Base-by-base conservation (phyloP, 2,888 invertebrate genomes). In the Liopterus haemorrhoidalis region DNA sequence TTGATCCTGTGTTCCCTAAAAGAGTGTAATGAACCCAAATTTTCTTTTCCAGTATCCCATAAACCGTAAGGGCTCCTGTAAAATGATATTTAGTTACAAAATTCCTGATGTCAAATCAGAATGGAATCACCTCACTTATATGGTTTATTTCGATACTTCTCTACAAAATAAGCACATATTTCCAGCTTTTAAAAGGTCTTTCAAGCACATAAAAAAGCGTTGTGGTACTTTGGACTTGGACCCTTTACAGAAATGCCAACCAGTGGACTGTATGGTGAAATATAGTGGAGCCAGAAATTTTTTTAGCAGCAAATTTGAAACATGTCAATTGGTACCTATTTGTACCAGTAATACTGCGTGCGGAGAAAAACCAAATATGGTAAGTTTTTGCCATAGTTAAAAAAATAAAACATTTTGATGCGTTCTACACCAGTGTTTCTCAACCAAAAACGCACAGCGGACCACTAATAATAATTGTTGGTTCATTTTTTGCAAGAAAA, bases 251-350 rank as follows among this genome's bases (percentile, higher is more conserved):
- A 66, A 68, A 25, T 76, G 76, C 53, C 63, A 61, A n/a, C 72
- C 72, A 1, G 66, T 72, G 0, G 69, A 74, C 53, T 76, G 76
- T 52, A 69, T 71, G 45, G 68, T 71, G 50, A 76, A 75, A 48
- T 76, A 76, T 58, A 69, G 72, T 37, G 75, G 75, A 1, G 61
- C 60, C 38, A 65, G 69, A 24, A 74, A 67, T 57, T 76, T 64
- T 53, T 76, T 69, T 54, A 73, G 74, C 55, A 48, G 55, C 5
- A 54, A 54, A 21, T 57, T 56, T 40, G 59, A 59, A 38, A 54
- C 57, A 32, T 69, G 70, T 47, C 62, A 68, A 49, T 54, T 58
- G 40, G 67, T 68, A 24, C 68, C 70, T 4, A 45, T 57, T 15
- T 70, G 70, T 51, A 53, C 62, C 25, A 56, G 60, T 3, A 58